Evolutionary conservation across 2,888 invertebrate species (phyloP), one percentile per base, ranked within the genome.

Genomic region (Laothoe populi): DNA sequence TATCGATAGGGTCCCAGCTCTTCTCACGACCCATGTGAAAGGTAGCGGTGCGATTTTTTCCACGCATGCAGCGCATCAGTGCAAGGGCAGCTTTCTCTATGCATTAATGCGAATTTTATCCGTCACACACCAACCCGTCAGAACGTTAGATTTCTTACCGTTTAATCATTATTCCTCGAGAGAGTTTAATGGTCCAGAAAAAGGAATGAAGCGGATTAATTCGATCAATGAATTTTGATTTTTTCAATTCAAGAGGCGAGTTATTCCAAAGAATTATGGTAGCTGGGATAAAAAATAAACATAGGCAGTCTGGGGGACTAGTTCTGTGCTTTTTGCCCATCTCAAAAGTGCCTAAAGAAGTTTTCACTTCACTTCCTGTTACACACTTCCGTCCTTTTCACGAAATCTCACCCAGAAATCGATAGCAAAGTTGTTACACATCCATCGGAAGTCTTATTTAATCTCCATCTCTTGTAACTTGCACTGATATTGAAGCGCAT

Each of bases 121-220:
- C 26, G 26, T 26, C 19, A 26, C 16, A 19, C 19, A 61, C 53
- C 60, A 61, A 53, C 60, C 53, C 40, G 26, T n/a, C 38, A n/a
- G 23, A 40, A 78, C 78, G 82, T 70, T 72, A 82, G 77, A 83
- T 86, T 84, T 85, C 86, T 83, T 81, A 79, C 72, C 71, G 76
- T 71, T 78, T 77, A 82, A 79, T 79, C 79, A 78, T 71, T 72
- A 69, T 75, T 79, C 74, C 74, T 73, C 64, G 66, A 72, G 68
- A 75, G 72, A 74, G 75, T 70, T 72, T 64, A 46, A 61, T 69
- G 73, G 21, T 49, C 7, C 13, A 38, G 11, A 16, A 24, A 16
- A 7, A 8, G 48, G 31, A 16, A 46, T 38, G 10, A 23, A 16
- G 44, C 61, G 61, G 4, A 31, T 44, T 31, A 5, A 4, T 16